Base-by-base conservation (phyloP, 2,113 vertebrate genomes). In the Salvelinus alpinus region DNA sequence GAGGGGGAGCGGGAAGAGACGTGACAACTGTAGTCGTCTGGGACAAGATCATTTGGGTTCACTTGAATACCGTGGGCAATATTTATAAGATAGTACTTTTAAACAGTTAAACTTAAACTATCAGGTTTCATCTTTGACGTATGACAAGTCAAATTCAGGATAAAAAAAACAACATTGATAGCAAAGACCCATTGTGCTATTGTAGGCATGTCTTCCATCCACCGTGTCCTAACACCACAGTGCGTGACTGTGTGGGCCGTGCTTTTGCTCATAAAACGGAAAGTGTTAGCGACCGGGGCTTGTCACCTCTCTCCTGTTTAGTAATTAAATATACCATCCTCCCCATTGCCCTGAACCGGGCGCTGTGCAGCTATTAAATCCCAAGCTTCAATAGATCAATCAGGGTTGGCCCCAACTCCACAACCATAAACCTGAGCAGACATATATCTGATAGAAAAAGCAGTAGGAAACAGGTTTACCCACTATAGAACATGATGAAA, bases 351-450 rank as follows among this genome's bases (percentile, higher is more conserved):
- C 59, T 16, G 59, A 62, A 22, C 18, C 5, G n/a, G 8, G 78
- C 81, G 77, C 80, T 66, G 78, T 82, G 78, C 82, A 83, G 78
- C 88, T 84, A 91, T 93, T 93, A 93, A 92, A 91, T 87, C 69
- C 79, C 86, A 81, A 86, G 88, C 87, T 80, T 76, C 74, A 25
- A 60, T 81, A 77, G 87, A 92, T 93, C 86, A 87, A 93, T 92
- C 67, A 57, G 84, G 79, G 77, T 82, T 72, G 82, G 70, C 82
- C 83, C 70, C 54, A 54, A 81, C 85, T 88, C 81, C 68, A 80
- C 20, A 62, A 82, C 86, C 78, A 77, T 93, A 91, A 92, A 91
- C 84, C 82, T 80, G 71, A 78, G 79, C 78, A 72, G 84, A 86
- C 86, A 87, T 88, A 85, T 86, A 88, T 90, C 86, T 90, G 86